Base-by-base conservation (phyloP, 2,113 vertebrate species). In the Geothlypis trichas region DNA sequence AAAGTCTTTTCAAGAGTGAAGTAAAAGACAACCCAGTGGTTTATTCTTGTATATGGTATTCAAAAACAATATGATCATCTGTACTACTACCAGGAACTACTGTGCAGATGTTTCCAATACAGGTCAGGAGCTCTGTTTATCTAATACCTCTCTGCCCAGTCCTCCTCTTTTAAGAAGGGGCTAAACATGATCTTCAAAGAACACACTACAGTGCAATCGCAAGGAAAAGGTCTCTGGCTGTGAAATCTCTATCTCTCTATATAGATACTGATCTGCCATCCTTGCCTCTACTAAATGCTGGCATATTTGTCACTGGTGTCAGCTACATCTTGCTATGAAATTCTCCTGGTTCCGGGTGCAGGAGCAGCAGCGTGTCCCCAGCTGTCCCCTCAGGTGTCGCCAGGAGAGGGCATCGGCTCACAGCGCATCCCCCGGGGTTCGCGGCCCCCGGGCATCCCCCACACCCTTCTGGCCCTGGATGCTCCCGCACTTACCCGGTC, bases 401-500 rank as follows among this genome's bases (percentile, higher is more conserved):
- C 89, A 52, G 86, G 76, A 84, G 86, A 90, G 72, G 83, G 42
- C 90, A 80, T 0, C 5, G 26, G 35, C 71, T 51, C 5, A 0
- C 15, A 66, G 77, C 1, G 4, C 69, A n/a, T 24, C 44, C 35
- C 20, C 31, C 1, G 0, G 0, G 20, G 26, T 3, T n/a, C 6
- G 3, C 63, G 7, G 8, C 23, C 58, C 80, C 2, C 3, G 15
- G 5, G 20, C 30, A 3, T 2, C 2, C 18, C 59, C 10, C 15
- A 1, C 3, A 0, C 7, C 27, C 58, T 15, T 1, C 20, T 7
- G 73, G 4, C 35, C 27, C 8, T 1, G 51, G 58, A 1, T 22
- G 30, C 59, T 69, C 27, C 51, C 22, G 35, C 0, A 0, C 31
- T 15, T 1, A 4, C 5, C 2, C 2, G 30, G 1, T 12, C 30